These are phyloP conservation scores for Cheumatopsyche charites DNA, from an alignment of 1,140 invertebrate species.

Conservation along the genomic window DNA sequence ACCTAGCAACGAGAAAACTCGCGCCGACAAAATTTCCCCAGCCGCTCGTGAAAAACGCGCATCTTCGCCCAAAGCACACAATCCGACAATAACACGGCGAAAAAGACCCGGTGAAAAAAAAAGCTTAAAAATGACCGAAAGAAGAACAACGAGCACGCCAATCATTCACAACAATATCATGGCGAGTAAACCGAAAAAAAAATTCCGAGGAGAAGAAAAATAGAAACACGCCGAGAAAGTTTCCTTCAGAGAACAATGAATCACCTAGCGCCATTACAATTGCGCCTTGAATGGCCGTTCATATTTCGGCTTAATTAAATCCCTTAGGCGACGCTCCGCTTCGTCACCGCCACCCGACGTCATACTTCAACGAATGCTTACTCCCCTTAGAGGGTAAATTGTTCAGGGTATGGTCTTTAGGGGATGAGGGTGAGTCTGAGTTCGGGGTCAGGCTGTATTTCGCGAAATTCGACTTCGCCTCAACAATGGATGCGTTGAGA, in stretches of 20 bases:
- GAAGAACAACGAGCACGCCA: constrained; percentile 10
- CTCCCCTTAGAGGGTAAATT: too few relatives aligned
- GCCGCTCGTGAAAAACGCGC: neutral
- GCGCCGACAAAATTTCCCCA: neutral
- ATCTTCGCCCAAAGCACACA: neutral
- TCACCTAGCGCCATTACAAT: constrained; percentile 32
- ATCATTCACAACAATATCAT: constrained; percentile 13
- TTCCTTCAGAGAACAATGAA: constrained; percentile 29
- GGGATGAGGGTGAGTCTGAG: neutral
- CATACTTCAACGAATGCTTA: constrained; percentile 11
- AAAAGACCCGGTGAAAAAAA: neutral
- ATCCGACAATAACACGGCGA: constrained; percentile 13
- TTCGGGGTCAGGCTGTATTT: neutral
- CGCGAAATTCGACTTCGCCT: neutral
- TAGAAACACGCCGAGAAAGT: neutral
- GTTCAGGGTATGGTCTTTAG: too few relatives aligned
- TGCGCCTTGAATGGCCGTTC: constrained; percentile 33
- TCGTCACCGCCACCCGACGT: constrained; percentile 25
- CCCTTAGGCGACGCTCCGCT: constrained; percentile 33
- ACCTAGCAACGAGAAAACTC: neutral
- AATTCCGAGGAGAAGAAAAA: too few relatives aligned
- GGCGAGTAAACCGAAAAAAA: too few relatives aligned
- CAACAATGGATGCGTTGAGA: constrained; percentile 16
- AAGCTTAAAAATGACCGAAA: neutral
- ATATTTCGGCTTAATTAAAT: constrained; percentile 41